phyloP scores from a whole-genome alignment of 2,113 vertebrate genomes.

The Notarius lentiginosus region DNA sequence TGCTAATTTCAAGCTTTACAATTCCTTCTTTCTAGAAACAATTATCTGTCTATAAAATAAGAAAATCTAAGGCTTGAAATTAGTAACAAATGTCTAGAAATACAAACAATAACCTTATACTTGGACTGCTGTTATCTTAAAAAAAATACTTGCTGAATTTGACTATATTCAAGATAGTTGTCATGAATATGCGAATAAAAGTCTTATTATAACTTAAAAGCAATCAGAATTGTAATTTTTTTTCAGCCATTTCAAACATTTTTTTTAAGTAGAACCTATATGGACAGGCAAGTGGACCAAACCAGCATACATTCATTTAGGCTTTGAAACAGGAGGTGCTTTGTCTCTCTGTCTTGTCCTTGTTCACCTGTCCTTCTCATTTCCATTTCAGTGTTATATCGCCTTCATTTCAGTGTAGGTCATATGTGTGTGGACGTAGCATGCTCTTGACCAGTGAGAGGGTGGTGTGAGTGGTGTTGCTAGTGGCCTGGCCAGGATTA shows the following conservation, averaged over 20 bases:
- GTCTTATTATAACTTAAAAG: background rate
- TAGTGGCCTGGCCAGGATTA: slow-evolving; percentile 80
- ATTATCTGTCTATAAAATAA: background rate
- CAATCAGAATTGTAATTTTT: background rate
- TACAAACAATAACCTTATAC: background rate
- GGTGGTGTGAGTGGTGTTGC: slow-evolving; percentile 56
- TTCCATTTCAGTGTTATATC: slow-evolving; percentile 55
- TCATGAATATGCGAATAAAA: background rate
- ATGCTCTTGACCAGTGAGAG: slow-evolving; percentile 53
- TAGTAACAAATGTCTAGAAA: background rate
- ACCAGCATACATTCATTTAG: background rate
- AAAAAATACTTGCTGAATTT: background rate
- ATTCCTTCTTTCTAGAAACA: background rate
- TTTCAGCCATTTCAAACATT: background rate
- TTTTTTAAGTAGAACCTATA: background rate
- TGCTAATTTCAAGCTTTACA: background rate
- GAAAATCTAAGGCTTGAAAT: background rate
- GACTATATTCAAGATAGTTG: background rate
- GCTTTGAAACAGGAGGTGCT: background rate
- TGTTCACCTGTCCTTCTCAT: slow-evolving; percentile 33
- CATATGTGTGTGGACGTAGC: slow-evolving; percentile 28
- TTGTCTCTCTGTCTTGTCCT: slow-evolving; percentile 39
- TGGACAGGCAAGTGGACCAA: background rate
- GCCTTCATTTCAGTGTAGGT: slow-evolving; percentile 60
- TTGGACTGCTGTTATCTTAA: background rate